A percentile compares a stretch with the other conserved stretches of the same genome.
Conservation (phyloP, 2,113 vertebrate genomes). For the Pedionomus torquatus region DNA sequence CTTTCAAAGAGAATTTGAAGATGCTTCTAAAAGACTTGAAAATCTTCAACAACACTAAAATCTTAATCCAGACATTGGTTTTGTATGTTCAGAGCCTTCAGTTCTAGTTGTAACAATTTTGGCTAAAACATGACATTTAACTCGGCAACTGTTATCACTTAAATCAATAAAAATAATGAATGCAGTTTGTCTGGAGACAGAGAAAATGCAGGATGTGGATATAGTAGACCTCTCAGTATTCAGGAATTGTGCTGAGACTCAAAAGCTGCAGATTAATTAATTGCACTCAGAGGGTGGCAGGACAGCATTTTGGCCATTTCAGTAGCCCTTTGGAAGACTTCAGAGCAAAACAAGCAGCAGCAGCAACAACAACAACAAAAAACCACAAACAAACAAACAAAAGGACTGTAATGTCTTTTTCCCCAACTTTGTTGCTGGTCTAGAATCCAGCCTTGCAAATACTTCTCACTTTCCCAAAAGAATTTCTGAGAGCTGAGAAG, state of each 20-base stretch:
- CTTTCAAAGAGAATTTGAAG: not conserved
- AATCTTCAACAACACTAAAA: not conserved
- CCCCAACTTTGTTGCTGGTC: not conserved
- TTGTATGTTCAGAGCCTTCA: not conserved
- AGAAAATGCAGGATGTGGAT: not conserved
- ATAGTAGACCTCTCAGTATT: not conserved
- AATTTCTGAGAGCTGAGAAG: not conserved
- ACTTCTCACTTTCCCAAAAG: not conserved
- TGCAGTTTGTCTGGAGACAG: not conserved
- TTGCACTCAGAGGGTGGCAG: not conserved
- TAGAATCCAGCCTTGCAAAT: not conserved
- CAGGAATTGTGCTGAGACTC: not conserved
- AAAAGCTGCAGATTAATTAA: not conserved
- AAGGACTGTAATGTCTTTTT: not conserved
- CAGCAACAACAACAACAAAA: too few relatives aligned
- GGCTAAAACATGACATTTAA: not conserved
- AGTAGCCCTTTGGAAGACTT: not conserved
- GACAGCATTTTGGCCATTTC: not conserved
- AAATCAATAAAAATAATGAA: not conserved
- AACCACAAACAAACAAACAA: too few relatives aligned
- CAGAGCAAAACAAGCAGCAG: not conserved
- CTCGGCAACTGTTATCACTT: not conserved
- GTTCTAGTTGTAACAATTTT: not conserved
- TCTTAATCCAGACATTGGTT: not conserved
- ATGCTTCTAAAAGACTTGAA: not conserved